Evolutionary conservation across 2,113 vertebrate genomes (phyloP).

Genomic region (Garra rufa): DNA sequence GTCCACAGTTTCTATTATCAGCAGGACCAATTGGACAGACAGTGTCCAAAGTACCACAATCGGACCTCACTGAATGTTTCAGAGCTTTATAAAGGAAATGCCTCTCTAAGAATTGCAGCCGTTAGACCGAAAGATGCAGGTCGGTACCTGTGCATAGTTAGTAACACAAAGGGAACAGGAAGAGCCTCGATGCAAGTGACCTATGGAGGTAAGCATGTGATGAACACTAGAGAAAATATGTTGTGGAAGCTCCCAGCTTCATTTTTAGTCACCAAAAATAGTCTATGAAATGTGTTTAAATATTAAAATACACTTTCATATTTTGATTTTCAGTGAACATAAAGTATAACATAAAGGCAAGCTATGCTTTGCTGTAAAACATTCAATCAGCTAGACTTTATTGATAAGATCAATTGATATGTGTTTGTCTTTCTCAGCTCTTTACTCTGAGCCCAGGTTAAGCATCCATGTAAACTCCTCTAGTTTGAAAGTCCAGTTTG

Average conservation of each 20-base stretch:
- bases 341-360: too few species aligned
- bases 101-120: constrained; percentile 48
- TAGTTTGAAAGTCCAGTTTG: constrained; percentile 41
- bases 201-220: constrained; percentile 57
- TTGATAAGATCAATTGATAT: not conserved
- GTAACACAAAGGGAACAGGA: constrained; percentile 49
- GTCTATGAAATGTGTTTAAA: not conserved
- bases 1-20: constrained; percentile 61
- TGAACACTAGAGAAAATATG: not conserved
- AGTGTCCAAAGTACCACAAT: constrained; percentile 34
- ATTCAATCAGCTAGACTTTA: not conserved
- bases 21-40: constrained; percentile 48
- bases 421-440: constrained; percentile 41
- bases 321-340: not conserved
- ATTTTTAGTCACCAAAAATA: not conserved
- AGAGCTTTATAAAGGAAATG: constrained; percentile 58
- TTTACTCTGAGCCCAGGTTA: constrained; percentile 62
- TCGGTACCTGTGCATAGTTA: constrained; percentile 55
- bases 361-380: not conserved
- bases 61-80: constrained; percentile 46
- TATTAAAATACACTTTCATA: not conserved
- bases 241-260: not conserved
- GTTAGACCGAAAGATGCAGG: constrained; percentile 46
- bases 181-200: constrained; percentile 48
- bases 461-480: constrained; percentile 34